A percentile compares a stretch with the other conserved stretches of the same genome.
phyloP scores from a whole-genome alignment of 2,797 vertebrate species.

The Trichosurus vulpecula region DNA sequence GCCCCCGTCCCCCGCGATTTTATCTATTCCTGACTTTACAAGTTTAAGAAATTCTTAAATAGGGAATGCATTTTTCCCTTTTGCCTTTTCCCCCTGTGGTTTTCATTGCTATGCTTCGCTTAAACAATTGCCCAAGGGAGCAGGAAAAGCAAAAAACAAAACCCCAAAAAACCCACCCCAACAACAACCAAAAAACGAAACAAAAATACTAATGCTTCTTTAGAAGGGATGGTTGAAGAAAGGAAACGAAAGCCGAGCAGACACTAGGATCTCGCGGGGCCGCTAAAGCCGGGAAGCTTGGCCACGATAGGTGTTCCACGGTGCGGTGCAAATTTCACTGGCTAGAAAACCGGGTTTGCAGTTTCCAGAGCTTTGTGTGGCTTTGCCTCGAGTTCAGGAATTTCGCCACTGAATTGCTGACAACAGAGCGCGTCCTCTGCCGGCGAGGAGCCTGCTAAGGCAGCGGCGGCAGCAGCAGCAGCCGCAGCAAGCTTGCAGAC shows the following conservation, averaged over 20 bases:
- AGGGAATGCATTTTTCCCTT: not conserved
- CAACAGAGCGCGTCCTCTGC: not conserved
- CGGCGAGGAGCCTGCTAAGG: not conserved
- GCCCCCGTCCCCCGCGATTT: not conserved
- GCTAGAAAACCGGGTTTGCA: not conserved
- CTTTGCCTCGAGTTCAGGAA: not conserved
- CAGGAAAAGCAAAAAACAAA: not conserved
- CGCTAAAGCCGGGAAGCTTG: not conserved
- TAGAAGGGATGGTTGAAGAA: not conserved
- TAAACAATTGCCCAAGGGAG: not conserved
- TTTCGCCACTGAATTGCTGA: rapidly evolving
- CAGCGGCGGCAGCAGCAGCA: not conserved
- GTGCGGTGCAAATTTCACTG: not conserved
- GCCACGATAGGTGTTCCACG: too few species aligned
- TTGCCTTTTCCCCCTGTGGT: not conserved
- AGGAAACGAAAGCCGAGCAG: not conserved
- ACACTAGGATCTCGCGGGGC: not conserved
- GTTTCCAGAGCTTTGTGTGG: not conserved
- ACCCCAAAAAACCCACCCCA: not conserved
- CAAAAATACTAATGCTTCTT: not conserved
- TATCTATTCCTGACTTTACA: not conserved
- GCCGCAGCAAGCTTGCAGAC: not conserved
- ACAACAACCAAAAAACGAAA: not conserved
- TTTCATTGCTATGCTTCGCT: not conserved
- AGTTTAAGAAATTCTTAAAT: not conserved